Conservation (phyloP, 1,140 invertebrate species). For the Saxidomus purpurata region DNA sequence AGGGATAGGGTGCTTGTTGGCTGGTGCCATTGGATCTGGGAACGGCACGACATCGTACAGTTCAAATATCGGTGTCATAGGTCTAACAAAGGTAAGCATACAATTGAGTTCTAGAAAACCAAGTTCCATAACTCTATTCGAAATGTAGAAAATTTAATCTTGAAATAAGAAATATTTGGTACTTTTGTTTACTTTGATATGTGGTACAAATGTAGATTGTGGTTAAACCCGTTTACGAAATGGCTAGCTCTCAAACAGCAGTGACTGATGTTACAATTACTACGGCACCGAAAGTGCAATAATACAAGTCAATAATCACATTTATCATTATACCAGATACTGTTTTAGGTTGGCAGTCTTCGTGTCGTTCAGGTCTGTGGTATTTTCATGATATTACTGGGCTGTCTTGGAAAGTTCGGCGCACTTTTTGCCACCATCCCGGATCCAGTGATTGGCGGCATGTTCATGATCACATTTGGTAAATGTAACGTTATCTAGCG, state of each 20-base stretch:
- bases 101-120: too few species aligned
- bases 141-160: too few species aligned
- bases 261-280: too few species aligned
- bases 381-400: conserved; percentile 90
- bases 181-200: too few species aligned
- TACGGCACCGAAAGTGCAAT: too few species aligned
- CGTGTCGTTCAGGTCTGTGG: conserved; percentile 94
- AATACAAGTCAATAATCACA: too few species aligned
- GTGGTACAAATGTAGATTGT: too few species aligned
- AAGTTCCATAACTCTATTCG: too few species aligned
- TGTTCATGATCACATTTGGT: conserved; percentile 95
- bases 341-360: conserved; percentile 92
- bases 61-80: conserved; percentile 96
- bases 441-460: conserved; percentile 93
- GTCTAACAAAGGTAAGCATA: conserved; percentile 89
- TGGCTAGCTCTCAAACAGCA: too few species aligned
- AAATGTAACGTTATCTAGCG: background rate
- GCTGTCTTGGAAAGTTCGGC: conserved; percentile 91
- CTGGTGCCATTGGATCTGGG: conserved; percentile 93
- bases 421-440: conserved; percentile 95
- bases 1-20: conserved; percentile 94
- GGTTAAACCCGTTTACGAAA: too few species aligned
- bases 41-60: conserved; percentile 94
- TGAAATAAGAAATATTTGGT: too few species aligned
- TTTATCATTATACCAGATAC: too few species aligned